Evolutionary conservation across 2,888 invertebrate genomes (phyloP).

Genomic region (Ectobius pallidus): DNA sequence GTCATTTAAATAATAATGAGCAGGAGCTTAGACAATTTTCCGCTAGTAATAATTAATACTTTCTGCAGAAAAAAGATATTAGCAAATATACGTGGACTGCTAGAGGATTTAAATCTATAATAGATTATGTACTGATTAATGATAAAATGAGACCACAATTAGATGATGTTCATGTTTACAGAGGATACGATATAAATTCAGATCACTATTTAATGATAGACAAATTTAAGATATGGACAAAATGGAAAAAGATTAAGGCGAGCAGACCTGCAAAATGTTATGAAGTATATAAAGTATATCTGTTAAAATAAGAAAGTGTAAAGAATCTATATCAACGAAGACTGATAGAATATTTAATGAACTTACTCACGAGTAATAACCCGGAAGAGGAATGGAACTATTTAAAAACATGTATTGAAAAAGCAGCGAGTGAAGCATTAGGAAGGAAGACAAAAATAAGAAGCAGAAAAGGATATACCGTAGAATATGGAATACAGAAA

Average conservation of each 20-base stretch:
- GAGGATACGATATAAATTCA: no score
- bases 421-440: neutral
- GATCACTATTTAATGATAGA: no score
- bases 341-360: no score
- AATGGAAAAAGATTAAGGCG: neutral
- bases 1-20: neutral
- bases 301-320: no score
- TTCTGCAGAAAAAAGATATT: neutral
- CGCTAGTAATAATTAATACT: neutral
- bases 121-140: no score
- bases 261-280: no score
- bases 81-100: neutral
- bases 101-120: no score
- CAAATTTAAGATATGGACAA: neutral
- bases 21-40: neutral
- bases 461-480: neutral
- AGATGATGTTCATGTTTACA: no score
- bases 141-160: no score
- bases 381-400: neutral
- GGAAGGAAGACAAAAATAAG: neutral
- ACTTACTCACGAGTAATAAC: neutral
- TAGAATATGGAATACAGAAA: slow-evolving; percentile 1
- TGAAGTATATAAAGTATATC: no score
- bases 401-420: neutral
- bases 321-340: no score